Percentiles rank a stretch among this genome's conserved stretches.
phyloP scores from a whole-genome alignment of 1,140 invertebrate species.

The Anthonomus grandis region DNA sequence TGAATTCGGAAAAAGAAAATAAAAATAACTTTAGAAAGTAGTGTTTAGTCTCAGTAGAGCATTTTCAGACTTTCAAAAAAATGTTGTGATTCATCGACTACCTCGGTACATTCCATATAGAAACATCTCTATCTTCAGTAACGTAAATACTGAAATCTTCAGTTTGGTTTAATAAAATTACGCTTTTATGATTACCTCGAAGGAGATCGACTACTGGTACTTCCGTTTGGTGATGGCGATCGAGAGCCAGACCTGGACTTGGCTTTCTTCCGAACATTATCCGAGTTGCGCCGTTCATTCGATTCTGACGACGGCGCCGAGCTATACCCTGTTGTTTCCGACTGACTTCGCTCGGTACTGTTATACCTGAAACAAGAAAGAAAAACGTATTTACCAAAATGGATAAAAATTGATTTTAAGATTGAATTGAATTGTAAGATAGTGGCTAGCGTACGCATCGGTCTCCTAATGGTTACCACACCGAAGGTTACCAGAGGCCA shows the following conservation, averaged over 20 bases:
- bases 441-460: neutral
- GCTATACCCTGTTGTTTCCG: conserved; percentile 47
- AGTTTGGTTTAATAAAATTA: no score
- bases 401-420: neutral
- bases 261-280: conserved; percentile 48
- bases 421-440: neutral
- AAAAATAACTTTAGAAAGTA: no score
- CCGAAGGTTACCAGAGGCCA: no score
- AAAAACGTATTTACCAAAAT: no score
- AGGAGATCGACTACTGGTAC: conserved; percentile 54
- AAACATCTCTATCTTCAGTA: no score
- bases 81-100: no score
- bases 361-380: conserved; percentile 28
- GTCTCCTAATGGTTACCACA: no score
- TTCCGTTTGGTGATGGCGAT: conserved; percentile 49
- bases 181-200: conserved; percentile 44
- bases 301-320: conserved; percentile 35
- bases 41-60: no score
- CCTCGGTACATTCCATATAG: no score
- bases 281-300: conserved; percentile 42
- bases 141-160: no score
- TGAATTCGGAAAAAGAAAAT: no score
- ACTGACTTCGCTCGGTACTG: conserved; percentile 35
- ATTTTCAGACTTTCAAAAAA: no score
- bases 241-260: conserved; percentile 53